phyloP scores from a whole-genome alignment of 2,797 vertebrate genomes.

The Thamnophis elegans region DNA sequence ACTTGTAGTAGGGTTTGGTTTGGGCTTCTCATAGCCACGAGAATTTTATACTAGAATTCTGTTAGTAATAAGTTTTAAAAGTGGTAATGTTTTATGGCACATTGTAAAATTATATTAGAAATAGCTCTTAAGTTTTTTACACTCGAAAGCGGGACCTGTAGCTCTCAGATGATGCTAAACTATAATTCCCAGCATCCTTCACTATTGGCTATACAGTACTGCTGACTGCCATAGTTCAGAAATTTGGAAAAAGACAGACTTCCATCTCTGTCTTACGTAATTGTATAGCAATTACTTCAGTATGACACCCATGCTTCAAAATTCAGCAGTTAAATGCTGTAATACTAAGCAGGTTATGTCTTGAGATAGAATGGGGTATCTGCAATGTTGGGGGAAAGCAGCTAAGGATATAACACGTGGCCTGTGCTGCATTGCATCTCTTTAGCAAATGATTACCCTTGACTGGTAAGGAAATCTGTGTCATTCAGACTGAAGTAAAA shows the following conservation, averaged over 20 bases:
- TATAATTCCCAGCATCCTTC: background rate
- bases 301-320: background rate
- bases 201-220: background rate
- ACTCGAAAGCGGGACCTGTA: background rate
- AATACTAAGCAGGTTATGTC: background rate
- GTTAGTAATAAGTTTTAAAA: background rate
- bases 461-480: background rate
- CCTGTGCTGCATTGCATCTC: background rate
- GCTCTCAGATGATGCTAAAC: background rate
- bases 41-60: background rate
- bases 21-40: background rate
- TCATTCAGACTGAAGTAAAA: background rate
- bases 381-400: background rate
- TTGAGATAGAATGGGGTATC: background rate
- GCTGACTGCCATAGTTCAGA: background rate
- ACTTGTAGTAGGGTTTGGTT: background rate
- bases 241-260: background rate
- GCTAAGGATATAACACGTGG: background rate
- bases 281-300: background rate
- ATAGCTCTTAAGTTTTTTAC: background rate
- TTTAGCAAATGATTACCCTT: background rate
- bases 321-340: background rate
- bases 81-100: background rate
- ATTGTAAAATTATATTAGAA: background rate
- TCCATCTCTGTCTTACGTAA: background rate